phyloP scores from a whole-genome alignment of 2,113 vertebrate genomes.

The Recurvirostra avosetta region DNA sequence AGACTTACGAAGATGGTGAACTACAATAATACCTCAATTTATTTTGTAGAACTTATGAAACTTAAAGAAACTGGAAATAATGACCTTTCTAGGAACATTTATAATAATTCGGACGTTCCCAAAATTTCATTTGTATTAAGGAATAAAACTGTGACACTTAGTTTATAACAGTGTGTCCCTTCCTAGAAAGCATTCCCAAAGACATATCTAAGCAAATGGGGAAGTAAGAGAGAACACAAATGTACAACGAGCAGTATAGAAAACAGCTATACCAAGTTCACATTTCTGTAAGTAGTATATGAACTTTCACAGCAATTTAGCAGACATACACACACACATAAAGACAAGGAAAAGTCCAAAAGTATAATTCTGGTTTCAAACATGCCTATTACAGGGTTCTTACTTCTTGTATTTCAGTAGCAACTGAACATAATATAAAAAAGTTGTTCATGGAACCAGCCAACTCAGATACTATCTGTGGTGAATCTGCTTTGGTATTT shows the following conservation, averaged over 20 bases:
- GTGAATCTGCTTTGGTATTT: background rate
- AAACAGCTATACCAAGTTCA: background rate
- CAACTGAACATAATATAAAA: background rate
- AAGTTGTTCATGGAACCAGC: background rate
- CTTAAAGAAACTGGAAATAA: background rate
- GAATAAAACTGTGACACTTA: background rate
- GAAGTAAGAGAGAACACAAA: background rate
- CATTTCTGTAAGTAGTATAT: background rate
- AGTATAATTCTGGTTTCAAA: background rate
- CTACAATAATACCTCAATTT: background rate
- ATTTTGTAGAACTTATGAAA: background rate
- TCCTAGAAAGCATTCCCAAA: background rate
- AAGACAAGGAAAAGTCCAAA: background rate
- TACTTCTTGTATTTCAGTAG: background rate
- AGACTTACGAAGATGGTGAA: background rate
- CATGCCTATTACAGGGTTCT: background rate
- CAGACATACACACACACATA: background rate
- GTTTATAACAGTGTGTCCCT: background rate
- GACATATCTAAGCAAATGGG: background rate
- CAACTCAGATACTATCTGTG: background rate
- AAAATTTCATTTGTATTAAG: background rate
- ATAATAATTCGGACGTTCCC: background rate
- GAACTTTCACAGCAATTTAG: background rate
- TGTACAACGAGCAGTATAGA: background rate
- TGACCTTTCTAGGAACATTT: background rate